Percentiles rank a stretch among this genome's conserved stretches.
Conservation (phyloP, 2,113 vertebrate genomes). For the Halichoerus grypus region DNA sequence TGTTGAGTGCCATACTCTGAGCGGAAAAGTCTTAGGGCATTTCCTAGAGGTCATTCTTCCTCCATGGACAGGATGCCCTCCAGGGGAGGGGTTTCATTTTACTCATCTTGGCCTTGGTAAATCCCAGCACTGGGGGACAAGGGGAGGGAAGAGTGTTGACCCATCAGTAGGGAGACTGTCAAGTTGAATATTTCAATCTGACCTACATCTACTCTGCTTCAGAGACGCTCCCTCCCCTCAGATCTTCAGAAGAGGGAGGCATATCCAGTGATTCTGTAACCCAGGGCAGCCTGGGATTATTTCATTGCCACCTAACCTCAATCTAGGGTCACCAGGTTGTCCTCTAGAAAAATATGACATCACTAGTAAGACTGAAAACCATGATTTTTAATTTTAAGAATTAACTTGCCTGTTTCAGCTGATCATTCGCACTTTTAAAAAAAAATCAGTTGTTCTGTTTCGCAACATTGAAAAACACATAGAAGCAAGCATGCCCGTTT, state of each 20-base stretch:
- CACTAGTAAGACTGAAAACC: neutral
- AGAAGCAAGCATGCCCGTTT: neutral
- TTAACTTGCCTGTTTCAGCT: neutral
- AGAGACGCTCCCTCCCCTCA: neutral
- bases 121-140: neutral
- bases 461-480: neutral
- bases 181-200: neutral
- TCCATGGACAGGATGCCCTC: accelerated
- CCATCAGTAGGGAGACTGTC: neutral
- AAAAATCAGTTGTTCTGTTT: neutral
- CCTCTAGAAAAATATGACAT: neutral
- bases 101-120: neutral
- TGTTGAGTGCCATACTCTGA: neutral
- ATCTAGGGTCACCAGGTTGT: neutral
- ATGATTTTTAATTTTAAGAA: neutral
- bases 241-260: neutral
- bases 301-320: neutral
- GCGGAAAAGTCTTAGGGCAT: too few relatives aligned
- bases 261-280: neutral
- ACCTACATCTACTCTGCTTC: neutral
- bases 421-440: neutral
- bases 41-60: neutral
- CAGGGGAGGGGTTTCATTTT: neutral
- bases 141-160: neutral
- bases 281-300: neutral